Conservation (phyloP, 2,797 vertebrate genomes). For the Rhinophrynus dorsalis region DNA sequence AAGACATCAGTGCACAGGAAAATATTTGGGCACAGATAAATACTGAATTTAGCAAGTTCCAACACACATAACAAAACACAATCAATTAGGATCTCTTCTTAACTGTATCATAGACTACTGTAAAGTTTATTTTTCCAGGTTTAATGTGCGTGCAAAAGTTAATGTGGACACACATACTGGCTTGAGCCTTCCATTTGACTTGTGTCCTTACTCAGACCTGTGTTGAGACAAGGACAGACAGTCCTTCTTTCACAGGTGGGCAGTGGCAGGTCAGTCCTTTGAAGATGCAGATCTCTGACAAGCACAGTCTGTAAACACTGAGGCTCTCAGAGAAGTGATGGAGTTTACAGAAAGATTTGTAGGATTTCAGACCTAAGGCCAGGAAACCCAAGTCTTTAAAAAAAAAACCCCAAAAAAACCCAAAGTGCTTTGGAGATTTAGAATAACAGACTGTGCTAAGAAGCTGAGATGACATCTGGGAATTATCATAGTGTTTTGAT, state of each 20-base stretch:
- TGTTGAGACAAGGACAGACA: constrained; percentile 1
- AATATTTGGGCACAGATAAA: no score
- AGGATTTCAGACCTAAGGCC: constrained; percentile 14
- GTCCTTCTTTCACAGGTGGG: constrained; percentile 12
- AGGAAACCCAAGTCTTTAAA: constrained; percentile 25
- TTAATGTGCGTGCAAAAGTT: no score
- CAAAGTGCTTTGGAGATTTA: constrained; percentile 17
- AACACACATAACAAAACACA: no score
- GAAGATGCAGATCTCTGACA: neutral
- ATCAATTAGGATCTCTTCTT: no score
- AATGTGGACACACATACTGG: no score
- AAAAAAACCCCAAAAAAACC: constrained; percentile 8
- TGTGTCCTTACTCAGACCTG: neutral
- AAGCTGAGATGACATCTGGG: constrained; percentile 23
- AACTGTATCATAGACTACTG: no score
- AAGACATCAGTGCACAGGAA: no score
- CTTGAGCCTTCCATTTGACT: no score
- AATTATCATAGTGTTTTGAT: constrained; percentile 18
- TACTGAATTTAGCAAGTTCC: no score
- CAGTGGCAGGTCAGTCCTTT: neutral
- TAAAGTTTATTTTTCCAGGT: no score
- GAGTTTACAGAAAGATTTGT: constrained; percentile 20
- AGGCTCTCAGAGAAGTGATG: constrained; percentile 20
- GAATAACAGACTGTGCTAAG: constrained; percentile 33
- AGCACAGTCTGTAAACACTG: constrained; percentile 16